Base-by-base conservation (phyloP, 2,888 invertebrate species). In the Bombylius major region DNA sequence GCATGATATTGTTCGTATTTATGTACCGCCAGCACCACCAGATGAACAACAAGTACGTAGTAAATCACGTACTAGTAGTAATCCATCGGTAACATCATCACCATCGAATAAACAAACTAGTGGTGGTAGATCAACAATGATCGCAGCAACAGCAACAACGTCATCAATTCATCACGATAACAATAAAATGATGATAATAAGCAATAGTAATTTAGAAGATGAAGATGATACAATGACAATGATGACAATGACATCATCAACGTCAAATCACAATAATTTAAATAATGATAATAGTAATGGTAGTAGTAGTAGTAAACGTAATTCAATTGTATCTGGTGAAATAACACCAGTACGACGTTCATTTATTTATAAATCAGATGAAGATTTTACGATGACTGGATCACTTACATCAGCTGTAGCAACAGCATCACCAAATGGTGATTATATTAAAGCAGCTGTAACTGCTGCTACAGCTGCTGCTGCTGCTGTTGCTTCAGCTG, bases 1-100 rank as follows among this genome's bases (percentile, higher is more conserved):
- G 33, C 62, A 62, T 47, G 64, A 64, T 52, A 61, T 64, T 57
- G 63, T 64, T 32, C 59, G 63, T 32, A 64, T 64, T 33, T 63
- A 63, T 55, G 63, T 64, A 9, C 64, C 64, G 31, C 57, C 62
- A 46, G 57, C 63, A 47, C 58, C 62, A 6, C 55, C 58, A 42
- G 60, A 60, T 34, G 61, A 61, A 52, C 23, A 23, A 23, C 23
- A 23, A 23, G 23, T 23, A 23, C 50, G 23, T 50, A 45, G 39
- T 3, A 7, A 11, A 42, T 42, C 39, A 42, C 39, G 39, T 42
- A 11, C 39, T 11, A 42, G 39, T 42, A 42, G 34, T 6, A 47
- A 14, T 8, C 48, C 11, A 36, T 42, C 32, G 49, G 44, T 11
- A 36, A 32, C 50, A 50, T 54, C 50, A 45, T 50, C 54, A 14